Conservation (phyloP, 2,888 invertebrate genomes). For the Aromia moschata region DNA sequence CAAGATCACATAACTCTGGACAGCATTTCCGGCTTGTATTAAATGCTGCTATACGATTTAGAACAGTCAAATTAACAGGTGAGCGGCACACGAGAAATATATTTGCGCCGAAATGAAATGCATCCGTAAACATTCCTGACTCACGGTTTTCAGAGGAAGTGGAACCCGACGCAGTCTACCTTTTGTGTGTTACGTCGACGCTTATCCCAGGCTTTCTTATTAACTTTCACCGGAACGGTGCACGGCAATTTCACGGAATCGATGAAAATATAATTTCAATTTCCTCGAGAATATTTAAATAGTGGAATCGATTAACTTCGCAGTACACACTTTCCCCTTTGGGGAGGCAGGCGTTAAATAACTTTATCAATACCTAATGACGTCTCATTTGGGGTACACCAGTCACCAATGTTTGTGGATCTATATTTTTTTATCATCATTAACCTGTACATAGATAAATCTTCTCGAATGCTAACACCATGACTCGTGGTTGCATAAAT, state of each 20-base stretch:
- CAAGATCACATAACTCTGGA: slow-evolving; percentile 24
- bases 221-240: background rate
- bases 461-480: slow-evolving; percentile 7
- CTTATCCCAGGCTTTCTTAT: background rate
- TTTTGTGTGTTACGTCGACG: background rate
- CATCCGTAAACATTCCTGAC: too few species aligned
- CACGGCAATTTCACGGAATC: background rate
- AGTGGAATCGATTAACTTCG: slow-evolving; percentile 15
- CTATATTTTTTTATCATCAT: slow-evolving; percentile 28
- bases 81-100: slow-evolving; percentile 15
- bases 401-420: slow-evolving; percentile 27
- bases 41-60: slow-evolving; percentile 21
- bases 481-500: slow-evolving; percentile 9
- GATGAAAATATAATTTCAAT: background rate
- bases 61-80: slow-evolving; percentile 20
- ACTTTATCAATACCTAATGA: slow-evolving; percentile 38
- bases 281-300: background rate
- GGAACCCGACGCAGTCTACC: too few species aligned
- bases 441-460: slow-evolving; percentile 24
- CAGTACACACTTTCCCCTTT: slow-evolving; percentile 30
- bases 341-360: slow-evolving; percentile 31
- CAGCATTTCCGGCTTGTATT: slow-evolving; percentile 27
- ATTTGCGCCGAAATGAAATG: background rate
- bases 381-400: slow-evolving; percentile 31
- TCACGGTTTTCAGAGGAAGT: too few species aligned